Percentiles rank a stretch among this genome's conserved stretches.
phyloP scores from a whole-genome alignment of 2,113 vertebrate species.

The Campylomormyrus numenius region DNA sequence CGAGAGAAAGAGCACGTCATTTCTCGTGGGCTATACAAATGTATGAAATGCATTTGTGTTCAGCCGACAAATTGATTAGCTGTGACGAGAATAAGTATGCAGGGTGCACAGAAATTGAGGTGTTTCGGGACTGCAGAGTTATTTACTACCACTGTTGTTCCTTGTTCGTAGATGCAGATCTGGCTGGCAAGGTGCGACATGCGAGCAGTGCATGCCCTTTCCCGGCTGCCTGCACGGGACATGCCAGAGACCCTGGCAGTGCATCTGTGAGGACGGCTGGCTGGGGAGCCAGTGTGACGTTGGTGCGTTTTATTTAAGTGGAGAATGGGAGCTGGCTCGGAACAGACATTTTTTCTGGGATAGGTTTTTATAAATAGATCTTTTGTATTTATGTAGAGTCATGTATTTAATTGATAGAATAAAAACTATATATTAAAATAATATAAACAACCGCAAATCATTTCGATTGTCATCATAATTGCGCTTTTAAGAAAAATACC shows the following conservation, averaged over 20 bases:
- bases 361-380: background rate
- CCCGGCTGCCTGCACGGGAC: slow-evolving; percentile 77
- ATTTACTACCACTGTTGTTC: slow-evolving; percentile 11
- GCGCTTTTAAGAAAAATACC: background rate
- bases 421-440: background rate
- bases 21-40: background rate
- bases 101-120: background rate
- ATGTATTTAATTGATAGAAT: background rate
- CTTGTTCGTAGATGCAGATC: slow-evolving; percentile 71
- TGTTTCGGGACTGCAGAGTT: background rate
- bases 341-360: background rate
- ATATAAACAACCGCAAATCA: background rate
- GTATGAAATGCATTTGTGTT: background rate
- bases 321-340: background rate
- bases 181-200: slow-evolving; percentile 82
- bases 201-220: slow-evolving; percentile 74
- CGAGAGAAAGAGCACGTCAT: background rate
- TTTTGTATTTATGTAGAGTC: background rate
- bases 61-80: background rate
- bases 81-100: background rate
- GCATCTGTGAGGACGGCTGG: slow-evolving; percentile 83
- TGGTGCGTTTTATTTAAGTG: slow-evolving; percentile 56
- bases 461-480: background rate
- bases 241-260: slow-evolving; percentile 85
- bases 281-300: slow-evolving; percentile 78